phyloP scores from a whole-genome alignment of 2,888 invertebrate genomes.

The Chalcis sispes region DNA sequence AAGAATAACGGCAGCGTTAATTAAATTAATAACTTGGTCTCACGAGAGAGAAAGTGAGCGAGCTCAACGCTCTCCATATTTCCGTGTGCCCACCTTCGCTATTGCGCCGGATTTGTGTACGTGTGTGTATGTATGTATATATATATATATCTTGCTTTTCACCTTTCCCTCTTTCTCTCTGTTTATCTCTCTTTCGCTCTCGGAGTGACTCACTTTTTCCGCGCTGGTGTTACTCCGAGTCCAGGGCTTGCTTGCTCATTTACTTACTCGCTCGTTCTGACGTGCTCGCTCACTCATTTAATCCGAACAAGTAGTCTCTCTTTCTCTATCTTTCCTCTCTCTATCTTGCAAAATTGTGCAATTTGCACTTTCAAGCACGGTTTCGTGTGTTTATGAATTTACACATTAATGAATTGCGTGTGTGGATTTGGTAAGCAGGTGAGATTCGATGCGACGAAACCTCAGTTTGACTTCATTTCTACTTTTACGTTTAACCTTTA shows the following conservation, averaged over 20 bases:
- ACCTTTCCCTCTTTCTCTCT: slow-evolving; percentile 33
- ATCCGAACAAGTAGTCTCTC: slow-evolving; percentile 17
- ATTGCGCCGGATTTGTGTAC: slow-evolving; percentile 54
- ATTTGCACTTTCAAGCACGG: slow-evolving; percentile 17
- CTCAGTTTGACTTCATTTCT: no score
- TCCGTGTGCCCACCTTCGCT: slow-evolving; percentile 55
- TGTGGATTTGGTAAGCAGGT: no score
- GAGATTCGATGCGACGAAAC: no score
- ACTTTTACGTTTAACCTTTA: no score
- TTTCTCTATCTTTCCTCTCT: background rate
- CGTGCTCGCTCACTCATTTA: slow-evolving; percentile 5
- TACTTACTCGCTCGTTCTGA: slow-evolving; percentile 14
- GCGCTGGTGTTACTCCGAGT: slow-evolving; percentile 15
- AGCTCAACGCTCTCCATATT: slow-evolving; percentile 44
- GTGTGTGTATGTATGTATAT: no score
- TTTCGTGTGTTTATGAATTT: slow-evolving; percentile 27
- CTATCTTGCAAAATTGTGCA: slow-evolving; percentile 7
- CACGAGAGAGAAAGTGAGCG: slow-evolving; percentile 50
- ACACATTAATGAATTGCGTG: background rate
- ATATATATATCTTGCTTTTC: background rate
- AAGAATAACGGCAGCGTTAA: slow-evolving; percentile 61
- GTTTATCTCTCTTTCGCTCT: slow-evolving; percentile 49
- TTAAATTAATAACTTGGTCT: slow-evolving; percentile 61
- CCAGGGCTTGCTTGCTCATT: slow-evolving; percentile 30
- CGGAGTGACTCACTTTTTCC: slow-evolving; percentile 56